Conservation (phyloP, 2,797 vertebrate genomes). For the Smutsia gigantea region DNA sequence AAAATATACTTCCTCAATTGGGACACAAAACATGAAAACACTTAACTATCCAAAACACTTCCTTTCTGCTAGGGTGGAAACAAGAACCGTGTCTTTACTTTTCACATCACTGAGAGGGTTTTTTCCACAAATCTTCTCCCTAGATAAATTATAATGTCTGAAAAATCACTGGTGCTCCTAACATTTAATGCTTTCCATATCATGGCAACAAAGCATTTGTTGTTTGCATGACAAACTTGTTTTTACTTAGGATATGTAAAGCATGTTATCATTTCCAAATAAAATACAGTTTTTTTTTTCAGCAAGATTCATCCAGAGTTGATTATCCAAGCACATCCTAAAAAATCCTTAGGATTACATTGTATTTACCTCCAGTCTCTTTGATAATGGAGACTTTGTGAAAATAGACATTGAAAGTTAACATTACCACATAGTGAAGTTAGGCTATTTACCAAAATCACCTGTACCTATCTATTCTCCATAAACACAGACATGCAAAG, state of each 20-base stretch:
- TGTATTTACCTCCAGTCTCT: background rate
- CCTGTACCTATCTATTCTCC: background rate
- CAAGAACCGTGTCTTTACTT: background rate
- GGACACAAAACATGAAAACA: slow-evolving; percentile 4
- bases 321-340: background rate
- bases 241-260: background rate
- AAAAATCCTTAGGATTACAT: background rate
- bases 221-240: background rate
- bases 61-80: background rate
- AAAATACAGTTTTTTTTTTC: background rate
- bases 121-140: background rate
- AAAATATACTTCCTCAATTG: background rate
- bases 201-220: background rate
- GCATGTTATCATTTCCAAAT: background rate
- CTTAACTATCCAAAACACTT: background rate
- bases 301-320: background rate
- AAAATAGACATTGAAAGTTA: background rate
- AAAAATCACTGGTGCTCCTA: background rate
- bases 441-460: background rate
- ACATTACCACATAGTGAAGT: background rate
- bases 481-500: background rate
- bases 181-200: background rate
- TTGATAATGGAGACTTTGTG: background rate
- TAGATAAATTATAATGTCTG: background rate
- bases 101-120: background rate